phyloP scores from a whole-genome alignment of 2,888 invertebrate genomes.

The Brachyptera risi region DNA sequence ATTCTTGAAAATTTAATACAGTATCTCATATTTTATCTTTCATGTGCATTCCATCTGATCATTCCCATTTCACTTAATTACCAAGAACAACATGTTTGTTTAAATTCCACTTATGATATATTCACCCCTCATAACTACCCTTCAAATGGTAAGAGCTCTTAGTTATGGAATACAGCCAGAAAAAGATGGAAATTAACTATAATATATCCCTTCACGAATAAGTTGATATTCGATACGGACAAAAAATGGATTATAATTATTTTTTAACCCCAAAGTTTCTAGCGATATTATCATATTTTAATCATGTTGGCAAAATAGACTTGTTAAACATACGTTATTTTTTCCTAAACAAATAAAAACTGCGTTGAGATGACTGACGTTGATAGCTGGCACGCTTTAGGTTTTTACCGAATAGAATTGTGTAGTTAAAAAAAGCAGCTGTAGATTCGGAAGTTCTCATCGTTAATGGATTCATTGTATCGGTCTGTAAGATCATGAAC shows the following conservation, averaged over 20 bases:
- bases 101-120: background rate
- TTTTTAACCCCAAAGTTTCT: background rate
- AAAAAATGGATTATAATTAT: background rate
- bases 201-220: background rate
- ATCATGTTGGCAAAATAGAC: constrained; percentile 30
- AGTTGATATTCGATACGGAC: background rate
- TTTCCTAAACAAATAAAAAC: background rate
- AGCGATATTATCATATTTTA: constrained; percentile 5
- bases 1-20: too few species aligned
- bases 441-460: too few species aligned
- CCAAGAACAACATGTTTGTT: background rate
- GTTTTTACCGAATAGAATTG: too few species aligned
- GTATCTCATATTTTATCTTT: too few species aligned
- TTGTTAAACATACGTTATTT: constrained; percentile 31
- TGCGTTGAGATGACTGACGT: background rate
- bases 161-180: background rate
- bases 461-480: too few species aligned
- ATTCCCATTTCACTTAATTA: background rate
- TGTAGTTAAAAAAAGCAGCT: too few species aligned
- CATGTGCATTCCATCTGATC: too few species aligned
- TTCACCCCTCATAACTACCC: background rate
- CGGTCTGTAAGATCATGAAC: too few species aligned
- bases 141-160: too few species aligned
- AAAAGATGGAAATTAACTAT: background rate
- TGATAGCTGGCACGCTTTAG: too few species aligned